Evolutionary conservation across 2,113 vertebrate genomes (phyloP), one percentile per base, ranked within the genome.

Genomic region (Seriola quinqueradiata): DNA sequence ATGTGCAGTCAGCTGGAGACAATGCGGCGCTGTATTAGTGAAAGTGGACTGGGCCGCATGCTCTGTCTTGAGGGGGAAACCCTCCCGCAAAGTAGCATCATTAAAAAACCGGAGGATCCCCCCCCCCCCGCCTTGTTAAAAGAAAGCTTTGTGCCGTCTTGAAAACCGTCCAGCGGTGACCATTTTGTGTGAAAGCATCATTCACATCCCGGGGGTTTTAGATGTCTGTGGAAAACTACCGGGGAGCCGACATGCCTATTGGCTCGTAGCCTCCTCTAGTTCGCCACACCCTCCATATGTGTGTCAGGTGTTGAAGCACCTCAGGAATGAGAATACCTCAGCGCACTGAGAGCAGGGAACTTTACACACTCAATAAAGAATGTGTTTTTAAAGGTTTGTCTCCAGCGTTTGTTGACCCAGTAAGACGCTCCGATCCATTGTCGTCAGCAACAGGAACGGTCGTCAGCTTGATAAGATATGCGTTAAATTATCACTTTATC

Each of bases 201-300:
- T 93, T 94, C 92, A 93, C 89, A 4, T 83, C 85, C 69, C 65
- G 2, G 61, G 77, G 32, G 28, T 28, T 28, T 84, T 70, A 58
- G 75, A 83, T 65, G 83, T 90, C 81, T 92, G 84, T 92, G 93
- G 93, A 94, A 94, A 93, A 94, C 85, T 94, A 93, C 92, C 36
- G 2, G 61, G 59, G 60, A 82, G 79, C 44, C 73, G 19, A 16
- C 25, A 8, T 76, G 75, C 69, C 74, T 81, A 69, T 82, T 91
- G 83, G 85, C 82, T 84, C 23, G 13, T 32, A 44, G 54, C 61
- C 13, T 70, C 46, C 74, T 69, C 32, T 28, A 13, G 65, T 16
- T 63, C 32, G 36, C 68, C 89, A 85, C 93, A 81, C 92, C 90
- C 85, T 84, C 84, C 88, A 86, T 87, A 34, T 92, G 88, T 83